A percentile compares a stretch with the other conserved stretches of the same genome.
Conservation (phyloP, 1,140 invertebrate species). For the Teleogryllus occipitalis region DNA sequence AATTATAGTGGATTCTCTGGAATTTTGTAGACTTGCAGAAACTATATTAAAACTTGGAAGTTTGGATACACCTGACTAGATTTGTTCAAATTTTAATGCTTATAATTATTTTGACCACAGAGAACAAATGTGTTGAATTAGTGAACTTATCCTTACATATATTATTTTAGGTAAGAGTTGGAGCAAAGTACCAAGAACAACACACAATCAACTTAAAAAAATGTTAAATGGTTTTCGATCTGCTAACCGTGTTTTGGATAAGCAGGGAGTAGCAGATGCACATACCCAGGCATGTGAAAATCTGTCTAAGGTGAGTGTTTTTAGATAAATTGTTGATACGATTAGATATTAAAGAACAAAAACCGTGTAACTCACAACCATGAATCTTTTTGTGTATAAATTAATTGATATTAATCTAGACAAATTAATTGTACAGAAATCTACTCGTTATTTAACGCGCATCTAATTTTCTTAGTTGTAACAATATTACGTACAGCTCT, state of each 20-base stretch:
- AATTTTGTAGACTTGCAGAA: too few species aligned
- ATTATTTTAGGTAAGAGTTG: constrained; percentile 2
- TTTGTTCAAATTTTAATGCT: too few species aligned
- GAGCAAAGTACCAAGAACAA: neutral
- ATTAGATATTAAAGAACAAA: too few species aligned
- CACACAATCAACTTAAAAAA: neutral
- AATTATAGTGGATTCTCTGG: too few species aligned
- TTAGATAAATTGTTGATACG: too few species aligned
- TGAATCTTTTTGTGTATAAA: neutral
- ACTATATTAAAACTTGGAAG: too few species aligned
- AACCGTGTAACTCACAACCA: neutral
- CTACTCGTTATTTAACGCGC: too few species aligned
- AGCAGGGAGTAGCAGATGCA: neutral
- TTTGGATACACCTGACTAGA: too few species aligned
- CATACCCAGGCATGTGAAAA: neutral
- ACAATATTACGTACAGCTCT: too few species aligned
- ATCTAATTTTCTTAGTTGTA: too few species aligned
- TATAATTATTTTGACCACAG: too few species aligned
- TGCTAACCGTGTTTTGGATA: neutral
- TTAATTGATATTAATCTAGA: neutral
- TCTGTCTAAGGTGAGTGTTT: neutral
- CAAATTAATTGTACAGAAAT: too few species aligned
- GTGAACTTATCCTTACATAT: neutral
- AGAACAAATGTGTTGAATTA: neutral
- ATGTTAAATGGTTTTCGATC: neutral